Evolutionary conservation across 2,797 vertebrate species (phyloP).

Genomic region (Lepus townsendii): DNA sequence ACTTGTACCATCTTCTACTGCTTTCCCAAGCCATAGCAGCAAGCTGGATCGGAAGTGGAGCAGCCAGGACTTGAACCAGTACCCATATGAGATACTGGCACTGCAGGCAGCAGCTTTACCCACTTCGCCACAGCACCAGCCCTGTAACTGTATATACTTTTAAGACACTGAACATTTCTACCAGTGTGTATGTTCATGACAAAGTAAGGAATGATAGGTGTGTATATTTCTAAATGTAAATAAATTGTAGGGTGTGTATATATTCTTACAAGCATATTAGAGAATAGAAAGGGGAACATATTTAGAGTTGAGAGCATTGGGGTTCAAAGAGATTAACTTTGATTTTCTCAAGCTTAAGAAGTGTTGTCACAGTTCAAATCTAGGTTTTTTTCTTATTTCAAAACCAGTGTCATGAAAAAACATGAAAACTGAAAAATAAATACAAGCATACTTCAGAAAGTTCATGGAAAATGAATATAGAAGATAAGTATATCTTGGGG

Average conservation of each 20-base stretch:
- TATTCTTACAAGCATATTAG: not conserved
- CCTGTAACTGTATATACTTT: not conserved
- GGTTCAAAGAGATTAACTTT: not conserved
- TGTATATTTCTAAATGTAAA: not conserved
- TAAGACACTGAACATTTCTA: not conserved
- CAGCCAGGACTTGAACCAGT: too few relatives aligned
- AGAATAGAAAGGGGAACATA: not conserved
- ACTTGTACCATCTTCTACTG: too few relatives aligned
- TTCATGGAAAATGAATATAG: too few relatives aligned
- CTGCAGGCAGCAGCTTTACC: too few relatives aligned
- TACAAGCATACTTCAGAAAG: too few relatives aligned
- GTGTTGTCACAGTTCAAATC: not conserved
- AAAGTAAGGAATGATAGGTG: not conserved
- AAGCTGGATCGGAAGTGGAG: too few relatives aligned
- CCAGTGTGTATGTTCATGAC: not conserved
- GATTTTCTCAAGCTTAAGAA: not conserved
- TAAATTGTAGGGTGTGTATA: too few relatives aligned
- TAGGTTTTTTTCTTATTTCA: not conserved
- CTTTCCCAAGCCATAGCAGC: too few relatives aligned
- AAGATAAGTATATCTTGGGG: too few relatives aligned
- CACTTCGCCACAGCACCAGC: too few relatives aligned
- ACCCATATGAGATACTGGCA: too few relatives aligned
- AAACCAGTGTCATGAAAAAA: not conserved
- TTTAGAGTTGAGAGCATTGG: conserved; percentile 37
- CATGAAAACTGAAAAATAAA: not conserved